Conservation (phyloP, 2,113 vertebrate genomes). For the Euleptes europaea region DNA sequence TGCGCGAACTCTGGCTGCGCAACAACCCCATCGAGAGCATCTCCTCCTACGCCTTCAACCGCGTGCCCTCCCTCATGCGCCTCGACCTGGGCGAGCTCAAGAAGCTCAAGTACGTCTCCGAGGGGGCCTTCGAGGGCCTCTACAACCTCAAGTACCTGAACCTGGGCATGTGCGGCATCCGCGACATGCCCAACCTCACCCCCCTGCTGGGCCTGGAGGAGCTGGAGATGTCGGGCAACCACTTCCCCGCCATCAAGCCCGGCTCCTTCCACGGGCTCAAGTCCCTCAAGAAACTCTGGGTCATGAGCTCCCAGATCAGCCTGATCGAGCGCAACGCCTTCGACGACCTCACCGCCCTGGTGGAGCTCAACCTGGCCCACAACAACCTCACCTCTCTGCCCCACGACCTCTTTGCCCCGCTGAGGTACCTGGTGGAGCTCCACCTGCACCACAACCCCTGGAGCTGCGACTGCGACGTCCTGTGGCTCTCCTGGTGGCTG, state of each 20-base stretch:
- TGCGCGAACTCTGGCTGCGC: slow-evolving; percentile 95
- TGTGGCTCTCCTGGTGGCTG: slow-evolving; percentile 97
- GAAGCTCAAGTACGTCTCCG: slow-evolving; percentile 96
- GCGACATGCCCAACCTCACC: slow-evolving; percentile 92
- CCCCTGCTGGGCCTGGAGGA: slow-evolving; percentile 93
- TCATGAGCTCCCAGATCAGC: slow-evolving; percentile 96
- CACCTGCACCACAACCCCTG: slow-evolving; percentile 98
- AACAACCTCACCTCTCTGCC: slow-evolving; percentile 96
- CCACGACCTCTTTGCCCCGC: slow-evolving; percentile 94
- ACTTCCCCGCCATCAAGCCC: slow-evolving; percentile 91
- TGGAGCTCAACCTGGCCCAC: slow-evolving; percentile 98
- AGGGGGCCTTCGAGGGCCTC: slow-evolving; percentile 94
- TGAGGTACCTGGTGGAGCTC: slow-evolving; percentile 94
- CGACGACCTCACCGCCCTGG: slow-evolving; percentile 92
- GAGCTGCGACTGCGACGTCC: slow-evolving; percentile 95
- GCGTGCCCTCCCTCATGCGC: slow-evolving; percentile 95
- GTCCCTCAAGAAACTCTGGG: slow-evolving; percentile 95
- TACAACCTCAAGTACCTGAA: slow-evolving; percentile 98
- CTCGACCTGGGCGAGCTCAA: slow-evolving; percentile 95
- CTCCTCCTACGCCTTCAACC: slow-evolving; percentile 96
- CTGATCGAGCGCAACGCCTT: slow-evolving; percentile 95
- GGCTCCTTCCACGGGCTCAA: slow-evolving; percentile 91
- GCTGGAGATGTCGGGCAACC: slow-evolving; percentile 96
- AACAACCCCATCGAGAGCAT: slow-evolving; percentile 99
- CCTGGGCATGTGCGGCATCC: slow-evolving; percentile 95